A percentile compares a stretch with the other conserved stretches of the same genome.
phyloP scores from a whole-genome alignment of 2,797 vertebrate genomes.

The Notolepis coatsorum region DNA sequence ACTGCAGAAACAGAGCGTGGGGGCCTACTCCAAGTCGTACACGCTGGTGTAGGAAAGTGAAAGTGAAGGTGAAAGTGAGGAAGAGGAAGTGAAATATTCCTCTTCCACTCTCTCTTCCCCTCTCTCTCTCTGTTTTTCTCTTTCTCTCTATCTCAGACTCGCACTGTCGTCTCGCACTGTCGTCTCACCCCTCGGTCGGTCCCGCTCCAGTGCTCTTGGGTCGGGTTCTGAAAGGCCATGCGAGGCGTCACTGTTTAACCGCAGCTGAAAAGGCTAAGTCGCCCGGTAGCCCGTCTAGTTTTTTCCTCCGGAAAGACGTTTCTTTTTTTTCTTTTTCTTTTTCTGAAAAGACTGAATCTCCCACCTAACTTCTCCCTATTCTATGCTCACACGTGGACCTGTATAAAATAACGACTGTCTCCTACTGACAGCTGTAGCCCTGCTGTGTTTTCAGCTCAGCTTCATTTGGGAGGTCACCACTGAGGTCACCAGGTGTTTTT shows the following conservation, averaged over 20 bases:
- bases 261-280: conserved; percentile 62
- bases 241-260: conserved; percentile 62
- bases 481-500: conserved; percentile 50
- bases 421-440: conserved; percentile 76
- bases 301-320: conserved; percentile 49
- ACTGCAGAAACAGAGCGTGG: conserved; percentile 95
- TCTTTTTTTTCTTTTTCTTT: conserved; percentile 4
- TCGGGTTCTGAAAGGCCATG: conserved; percentile 62
- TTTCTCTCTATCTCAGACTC: conserved; percentile 56
- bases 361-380: conserved; percentile 65
- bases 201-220: conserved; percentile 46
- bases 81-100: no score
- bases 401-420: conserved; percentile 73
- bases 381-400: conserved; percentile 70
- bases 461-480: conserved; percentile 45
- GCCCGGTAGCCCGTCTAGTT: conserved; percentile 60
- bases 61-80: no score
- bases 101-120: not conserved
- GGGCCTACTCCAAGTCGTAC: conserved; percentile 98
- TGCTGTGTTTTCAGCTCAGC: conserved; percentile 43
- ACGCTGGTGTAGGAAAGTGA: conserved; percentile 92
- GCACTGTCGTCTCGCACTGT: conserved; percentile 53
- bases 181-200: conserved; percentile 51
- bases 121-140: no score
- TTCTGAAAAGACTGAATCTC: conserved; percentile 58